These are phyloP conservation scores for Dermatemys mawii DNA, from an alignment of 2,113 vertebrate species.

Conservation along the genomic window DNA sequence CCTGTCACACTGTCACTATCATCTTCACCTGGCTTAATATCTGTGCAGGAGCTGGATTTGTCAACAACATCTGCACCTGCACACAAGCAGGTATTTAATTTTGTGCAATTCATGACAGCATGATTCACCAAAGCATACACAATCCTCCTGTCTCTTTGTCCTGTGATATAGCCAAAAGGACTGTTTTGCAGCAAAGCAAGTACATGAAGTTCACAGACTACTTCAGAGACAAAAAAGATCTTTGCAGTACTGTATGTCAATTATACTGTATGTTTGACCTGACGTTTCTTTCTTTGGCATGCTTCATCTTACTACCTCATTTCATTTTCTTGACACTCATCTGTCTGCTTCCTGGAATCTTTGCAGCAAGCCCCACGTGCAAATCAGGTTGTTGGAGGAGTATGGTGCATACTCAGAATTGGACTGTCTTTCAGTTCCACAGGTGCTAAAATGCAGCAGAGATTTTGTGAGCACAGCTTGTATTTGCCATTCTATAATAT, in stretches of 20 bases:
- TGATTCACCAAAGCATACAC: background rate
- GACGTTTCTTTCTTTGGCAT: background rate
- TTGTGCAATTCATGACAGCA: background rate
- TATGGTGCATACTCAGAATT: background rate
- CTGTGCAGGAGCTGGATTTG: background rate
- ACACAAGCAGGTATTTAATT: background rate
- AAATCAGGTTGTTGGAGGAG: background rate
- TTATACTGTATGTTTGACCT: background rate
- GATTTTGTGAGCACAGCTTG: background rate
- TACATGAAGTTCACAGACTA: background rate
- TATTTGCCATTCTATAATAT: background rate
- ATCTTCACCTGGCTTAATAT: background rate
- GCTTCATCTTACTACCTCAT: background rate
- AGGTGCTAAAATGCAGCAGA: background rate
- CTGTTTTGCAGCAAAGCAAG: background rate
- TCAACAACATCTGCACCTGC: background rate
- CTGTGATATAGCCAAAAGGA: background rate
- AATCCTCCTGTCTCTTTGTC: background rate
- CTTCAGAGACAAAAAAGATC: background rate
- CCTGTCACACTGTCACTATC: background rate
- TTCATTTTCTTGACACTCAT: background rate
- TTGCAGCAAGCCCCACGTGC: background rate
- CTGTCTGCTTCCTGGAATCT: background rate
- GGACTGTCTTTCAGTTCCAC: background rate
- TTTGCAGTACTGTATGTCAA: background rate